Conservation (phyloP, 2,797 vertebrate genomes). For the Enteromius thamalakanensis region DNA sequence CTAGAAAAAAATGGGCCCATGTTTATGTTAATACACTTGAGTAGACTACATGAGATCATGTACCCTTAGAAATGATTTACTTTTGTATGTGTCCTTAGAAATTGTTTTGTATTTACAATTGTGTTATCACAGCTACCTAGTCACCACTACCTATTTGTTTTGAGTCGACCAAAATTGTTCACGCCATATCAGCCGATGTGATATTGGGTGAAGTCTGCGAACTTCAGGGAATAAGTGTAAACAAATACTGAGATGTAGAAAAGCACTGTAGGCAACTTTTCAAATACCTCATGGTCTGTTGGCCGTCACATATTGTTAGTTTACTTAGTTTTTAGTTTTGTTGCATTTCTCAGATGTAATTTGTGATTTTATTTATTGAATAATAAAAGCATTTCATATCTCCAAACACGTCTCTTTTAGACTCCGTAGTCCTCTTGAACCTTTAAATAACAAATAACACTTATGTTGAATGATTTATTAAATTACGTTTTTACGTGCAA, state of each 20-base stretch:
- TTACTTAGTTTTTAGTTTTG: constrained; percentile 24
- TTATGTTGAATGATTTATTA: not conserved
- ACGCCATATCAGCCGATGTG: constrained; percentile 37
- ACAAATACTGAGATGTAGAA: constrained; percentile 47
- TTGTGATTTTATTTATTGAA: constrained; percentile 84
- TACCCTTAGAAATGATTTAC: not conserved
- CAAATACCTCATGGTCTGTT: constrained; percentile 93
- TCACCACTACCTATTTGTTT: constrained; percentile 74
- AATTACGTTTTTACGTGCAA: not conserved
- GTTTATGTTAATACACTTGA: not conserved
- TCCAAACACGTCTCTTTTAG: constrained; percentile 59
- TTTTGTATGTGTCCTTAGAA: not conserved
- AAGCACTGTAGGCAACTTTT: constrained; percentile 77
- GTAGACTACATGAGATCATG: not conserved
- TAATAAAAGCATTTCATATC: constrained; percentile 81
- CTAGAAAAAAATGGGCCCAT: not conserved
- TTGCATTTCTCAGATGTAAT: constrained; percentile 77
- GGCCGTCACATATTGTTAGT: constrained; percentile 76
- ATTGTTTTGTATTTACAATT: not conserved
- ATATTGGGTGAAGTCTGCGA: constrained; percentile 67
- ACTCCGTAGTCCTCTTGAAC: not conserved
- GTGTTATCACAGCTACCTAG: constrained; percentile 73
- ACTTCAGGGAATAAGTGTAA: constrained; percentile 31
- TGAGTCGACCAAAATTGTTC: constrained; percentile 52
- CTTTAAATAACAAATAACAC: not conserved